phyloP scores from a whole-genome alignment of 2,888 invertebrate species.

The Epiblema foenella region DNA sequence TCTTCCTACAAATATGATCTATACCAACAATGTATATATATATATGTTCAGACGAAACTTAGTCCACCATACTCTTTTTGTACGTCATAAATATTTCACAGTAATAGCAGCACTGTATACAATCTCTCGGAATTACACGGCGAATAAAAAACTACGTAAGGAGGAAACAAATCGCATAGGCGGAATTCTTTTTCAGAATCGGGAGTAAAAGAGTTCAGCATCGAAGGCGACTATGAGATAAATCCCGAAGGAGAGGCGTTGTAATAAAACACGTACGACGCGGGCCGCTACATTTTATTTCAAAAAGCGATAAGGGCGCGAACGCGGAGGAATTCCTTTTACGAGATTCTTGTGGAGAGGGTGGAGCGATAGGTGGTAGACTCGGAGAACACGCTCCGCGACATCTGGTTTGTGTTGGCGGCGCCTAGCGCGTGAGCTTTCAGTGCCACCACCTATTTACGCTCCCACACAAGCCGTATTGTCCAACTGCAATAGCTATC shows the following conservation, averaged over 20 bases:
- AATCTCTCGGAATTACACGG: constrained; percentile 46
- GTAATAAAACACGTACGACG: constrained; percentile 83
- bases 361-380: constrained; percentile 51
- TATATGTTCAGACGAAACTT: background rate
- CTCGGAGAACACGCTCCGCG: constrained; percentile 62
- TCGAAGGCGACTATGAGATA: constrained; percentile 72
- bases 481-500: constrained; percentile 17
- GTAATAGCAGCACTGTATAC: constrained; percentile 20
- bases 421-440: constrained; percentile 53
- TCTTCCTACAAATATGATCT: constrained; percentile 31
- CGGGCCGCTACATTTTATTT: constrained; percentile 82
- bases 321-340: constrained; percentile 76
- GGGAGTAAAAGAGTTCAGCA: constrained; percentile 62
- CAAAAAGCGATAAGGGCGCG: constrained; percentile 83
- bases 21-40: constrained; percentile 15
- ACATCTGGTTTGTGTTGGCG: constrained; percentile 77
- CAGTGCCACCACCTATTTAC: constrained; percentile 48
- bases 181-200: constrained; percentile 68
- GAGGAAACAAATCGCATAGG: constrained; percentile 66
- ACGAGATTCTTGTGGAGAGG: constrained; percentile 76
- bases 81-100: constrained; percentile 27
- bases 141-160: constrained; percentile 56
- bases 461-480: constrained; percentile 13
- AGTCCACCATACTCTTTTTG: constrained; percentile 30
- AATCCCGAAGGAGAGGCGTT: constrained; percentile 78